Evolutionary conservation across 2,888 invertebrate species (phyloP), one percentile per base, ranked within the genome.

Genomic region (Mythimna loreyi): DNA sequence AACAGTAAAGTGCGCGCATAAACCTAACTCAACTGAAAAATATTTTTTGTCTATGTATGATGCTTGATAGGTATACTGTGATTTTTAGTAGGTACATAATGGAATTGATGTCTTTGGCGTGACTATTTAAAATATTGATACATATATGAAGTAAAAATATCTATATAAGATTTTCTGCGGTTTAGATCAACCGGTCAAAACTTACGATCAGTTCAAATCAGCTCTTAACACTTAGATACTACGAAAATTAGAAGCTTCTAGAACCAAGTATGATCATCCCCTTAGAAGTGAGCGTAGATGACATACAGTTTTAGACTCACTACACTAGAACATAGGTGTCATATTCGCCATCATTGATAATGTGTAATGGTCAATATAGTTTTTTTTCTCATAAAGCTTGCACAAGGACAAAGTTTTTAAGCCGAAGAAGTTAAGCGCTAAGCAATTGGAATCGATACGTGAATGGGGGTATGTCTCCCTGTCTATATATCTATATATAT

Each of bases 391-490:
- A 86, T 85, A 88, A 93, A 94, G 94, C 94, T 91, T 91, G 87
- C 94, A 91, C 91, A 93, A 92, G 94, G 94, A 94, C 86, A 92
- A 82, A 88, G 82, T 90, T 81, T 93, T 91, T 92, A 92, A 98
- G 91, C 98, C 98, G 70, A 97, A 98, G 90, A 97, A 97, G 88
- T 96, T 99, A 84, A 98, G 97, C 85, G 97, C 97, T 90, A 98
- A 98, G 91, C 99, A 99, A 92, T 96, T 99, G 89, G 97, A 98
- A 92, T 97, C 97, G 85, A 97, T 99, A 84, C 97, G 98, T 90
- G 98, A 98, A 93, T 96, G 97, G 94, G 99, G 99, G 99, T 99
- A 96, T 91, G 94, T 94, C 74, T 86, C 87, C 88, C 87, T 82
- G 71, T 67, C 55, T 78, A 81, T 72, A 40, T 40, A 66, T 81